Base-by-base conservation (phyloP, 2,888 invertebrate species). In the Timandra comae region DNA sequence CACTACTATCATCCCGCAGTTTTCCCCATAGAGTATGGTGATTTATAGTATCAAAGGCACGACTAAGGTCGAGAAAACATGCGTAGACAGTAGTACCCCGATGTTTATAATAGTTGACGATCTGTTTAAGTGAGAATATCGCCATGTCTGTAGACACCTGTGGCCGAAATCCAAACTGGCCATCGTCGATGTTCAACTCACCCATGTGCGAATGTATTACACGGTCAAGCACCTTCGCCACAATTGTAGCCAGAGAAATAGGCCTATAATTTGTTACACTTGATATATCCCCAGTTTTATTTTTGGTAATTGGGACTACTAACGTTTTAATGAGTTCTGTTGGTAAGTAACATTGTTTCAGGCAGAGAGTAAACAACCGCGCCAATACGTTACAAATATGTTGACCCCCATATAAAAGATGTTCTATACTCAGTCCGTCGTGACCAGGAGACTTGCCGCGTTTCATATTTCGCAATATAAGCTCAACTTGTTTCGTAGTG, bases 311-410 rank as follows among this genome's bases (percentile, higher is more conserved):
- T 5, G 29, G 29, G 7, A 21, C 29, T 7, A 29, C 29, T 21
- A 29, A 21, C 4, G 24, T 35, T 19, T 31, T 35, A 22, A 35
- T 35, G 8, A 35, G 12, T 3, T 30, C 30, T 7, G n/a, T 9
- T 12, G 30, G 35, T 26, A 29, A 21, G n/a, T 29, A 29, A 7
- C 32, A 11, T 27, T 37, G 37, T 7, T 25, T 25, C 12, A 35
- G 7, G 3, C 20, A 20, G 6, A 20, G 20, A 20, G 6, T 20
- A 20, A 20, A 20, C 6, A 20, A 20, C 20, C 20, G 20, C 20
- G 2, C 20, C 3, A 20, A 20, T 6, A 20, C 20, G 6, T 20
- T n/a, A 2, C n/a, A n/a, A 20, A 20, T n/a, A 20, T n/a, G n/a
- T n/a, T 20, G 20, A n/a, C 20, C 20, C 20, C 7, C 20, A 20